Percentiles rank a stretch among this genome's conserved stretches.
These are phyloP conservation scores for Poecile atricapillus DNA, from an alignment of 2,113 vertebrate genomes.

Conservation along the genomic window DNA sequence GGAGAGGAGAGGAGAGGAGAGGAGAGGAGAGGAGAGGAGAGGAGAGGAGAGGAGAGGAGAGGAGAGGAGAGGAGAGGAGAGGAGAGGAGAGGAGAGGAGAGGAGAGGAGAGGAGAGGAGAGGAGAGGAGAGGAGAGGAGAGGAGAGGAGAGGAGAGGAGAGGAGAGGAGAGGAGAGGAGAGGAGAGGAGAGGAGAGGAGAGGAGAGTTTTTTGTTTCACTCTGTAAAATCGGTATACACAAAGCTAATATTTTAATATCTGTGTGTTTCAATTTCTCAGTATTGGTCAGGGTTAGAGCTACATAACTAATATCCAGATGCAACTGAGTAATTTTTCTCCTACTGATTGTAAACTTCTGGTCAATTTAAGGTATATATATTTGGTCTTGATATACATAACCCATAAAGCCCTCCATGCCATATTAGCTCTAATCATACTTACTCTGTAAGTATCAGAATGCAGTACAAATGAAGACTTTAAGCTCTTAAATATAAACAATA, in stretches of 20 bases:
- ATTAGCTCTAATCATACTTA: no score
- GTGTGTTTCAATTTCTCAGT: background rate
- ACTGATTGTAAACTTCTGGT: background rate
- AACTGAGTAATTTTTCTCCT: background rate
- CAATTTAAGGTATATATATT: background rate
- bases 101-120: no score
- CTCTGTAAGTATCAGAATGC: background rate
- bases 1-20: background rate
- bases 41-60: no score
- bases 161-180: background rate
- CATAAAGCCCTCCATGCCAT: background rate
- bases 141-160: no score
- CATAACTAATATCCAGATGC: background rate
- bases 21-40: no score
- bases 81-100: no score
- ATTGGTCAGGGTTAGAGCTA: background rate
- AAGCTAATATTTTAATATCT: background rate
- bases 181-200: background rate
- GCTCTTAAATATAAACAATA: background rate
- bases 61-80: no score
- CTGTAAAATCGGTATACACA: background rate
- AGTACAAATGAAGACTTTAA: background rate
- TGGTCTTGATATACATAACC: background rate
- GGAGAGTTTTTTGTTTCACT: background rate
- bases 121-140: no score